Percentiles rank a stretch among this genome's conserved stretches.
These are phyloP conservation scores for Pyxicephalus adspersus DNA, from an alignment of 2,113 vertebrate genomes.

Conservation along the genomic window DNA sequence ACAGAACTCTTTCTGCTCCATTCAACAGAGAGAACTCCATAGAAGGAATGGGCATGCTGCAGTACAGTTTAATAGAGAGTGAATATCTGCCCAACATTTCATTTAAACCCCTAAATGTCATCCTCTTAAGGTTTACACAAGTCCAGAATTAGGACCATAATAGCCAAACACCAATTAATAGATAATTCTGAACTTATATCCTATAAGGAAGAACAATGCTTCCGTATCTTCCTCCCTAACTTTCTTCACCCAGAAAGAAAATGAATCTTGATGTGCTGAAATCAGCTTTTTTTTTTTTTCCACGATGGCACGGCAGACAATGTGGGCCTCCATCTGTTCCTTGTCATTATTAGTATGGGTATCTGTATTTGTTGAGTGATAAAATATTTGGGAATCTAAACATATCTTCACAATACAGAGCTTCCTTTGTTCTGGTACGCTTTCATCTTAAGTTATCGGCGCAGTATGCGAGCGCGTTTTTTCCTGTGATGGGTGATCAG, in stretches of 20 bases:
- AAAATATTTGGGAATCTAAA: constrained; percentile 74
- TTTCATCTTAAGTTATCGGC: constrained; percentile 75
- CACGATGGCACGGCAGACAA: constrained; percentile 59
- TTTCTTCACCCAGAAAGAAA: constrained; percentile 19
- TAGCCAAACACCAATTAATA: not conserved
- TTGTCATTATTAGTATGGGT: constrained; percentile 61
- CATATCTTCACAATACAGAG: constrained; percentile 69
- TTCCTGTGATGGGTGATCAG: constrained; percentile 59
- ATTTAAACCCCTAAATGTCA: too few relatives aligned
- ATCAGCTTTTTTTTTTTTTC: constrained; percentile 44
- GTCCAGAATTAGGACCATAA: too few relatives aligned
- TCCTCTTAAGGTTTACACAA: too few relatives aligned
- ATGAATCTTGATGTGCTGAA: constrained; percentile 43
- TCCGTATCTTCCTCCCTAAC: not conserved
- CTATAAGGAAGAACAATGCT: not conserved
- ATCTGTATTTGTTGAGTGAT: constrained; percentile 70
- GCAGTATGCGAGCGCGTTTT: constrained; percentile 63
- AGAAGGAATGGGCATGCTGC: too few relatives aligned
- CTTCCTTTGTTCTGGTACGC: constrained; percentile 71
- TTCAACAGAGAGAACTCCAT: too few relatives aligned
- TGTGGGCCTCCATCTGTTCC: constrained; percentile 64
- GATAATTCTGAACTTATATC: not conserved
- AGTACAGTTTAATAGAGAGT: too few relatives aligned
- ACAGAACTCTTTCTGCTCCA: too few relatives aligned
- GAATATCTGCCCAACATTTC: too few relatives aligned